Conservation (phyloP, 1,140 invertebrate genomes). For the Stegodyphus mimosarum region DNA sequence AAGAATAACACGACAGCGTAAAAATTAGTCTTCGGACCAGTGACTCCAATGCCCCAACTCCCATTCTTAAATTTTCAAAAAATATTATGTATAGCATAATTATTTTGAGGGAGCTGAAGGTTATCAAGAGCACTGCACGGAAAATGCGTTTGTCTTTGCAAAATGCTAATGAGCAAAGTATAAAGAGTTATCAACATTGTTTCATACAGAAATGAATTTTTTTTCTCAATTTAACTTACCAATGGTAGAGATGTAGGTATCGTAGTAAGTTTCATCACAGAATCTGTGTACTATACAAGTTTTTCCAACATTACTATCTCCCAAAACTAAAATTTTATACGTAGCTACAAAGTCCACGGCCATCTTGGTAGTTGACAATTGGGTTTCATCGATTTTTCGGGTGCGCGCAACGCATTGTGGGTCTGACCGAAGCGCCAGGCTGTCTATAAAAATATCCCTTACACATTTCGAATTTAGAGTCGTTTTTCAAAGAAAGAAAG, state of each 20-base stretch:
- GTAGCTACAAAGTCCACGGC: constrained; percentile 61
- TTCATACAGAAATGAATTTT: no score
- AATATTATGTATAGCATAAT: no score
- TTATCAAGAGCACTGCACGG: no score
- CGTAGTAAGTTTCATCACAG: constrained; percentile 87
- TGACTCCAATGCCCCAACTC: no score
- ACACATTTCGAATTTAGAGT: no score
- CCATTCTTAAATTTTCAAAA: no score
- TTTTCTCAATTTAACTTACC: constrained; percentile 20
- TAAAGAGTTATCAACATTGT: no score
- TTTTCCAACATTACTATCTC: constrained; percentile 92
- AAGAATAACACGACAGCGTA: no score
- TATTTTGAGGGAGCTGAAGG: no score
- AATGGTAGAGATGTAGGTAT: constrained; percentile 61
- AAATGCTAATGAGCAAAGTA: no score
- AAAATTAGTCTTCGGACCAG: no score
- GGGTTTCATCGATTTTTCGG: constrained; percentile 39
- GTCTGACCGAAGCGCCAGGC: constrained; percentile 26
- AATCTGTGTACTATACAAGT: constrained; percentile 91
- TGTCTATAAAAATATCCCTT: constrained; percentile 20
- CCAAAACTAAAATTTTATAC: constrained; percentile 83
- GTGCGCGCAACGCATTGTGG: constrained; percentile 37
- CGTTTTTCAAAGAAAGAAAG: not conserved
- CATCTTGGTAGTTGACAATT: constrained; percentile 51
- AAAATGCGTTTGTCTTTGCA: no score